Evolutionary conservation across 1,140 invertebrate genomes (phyloP), one percentile per base, ranked within the genome.

Genomic region (Aphaenogaster floridana): DNA sequence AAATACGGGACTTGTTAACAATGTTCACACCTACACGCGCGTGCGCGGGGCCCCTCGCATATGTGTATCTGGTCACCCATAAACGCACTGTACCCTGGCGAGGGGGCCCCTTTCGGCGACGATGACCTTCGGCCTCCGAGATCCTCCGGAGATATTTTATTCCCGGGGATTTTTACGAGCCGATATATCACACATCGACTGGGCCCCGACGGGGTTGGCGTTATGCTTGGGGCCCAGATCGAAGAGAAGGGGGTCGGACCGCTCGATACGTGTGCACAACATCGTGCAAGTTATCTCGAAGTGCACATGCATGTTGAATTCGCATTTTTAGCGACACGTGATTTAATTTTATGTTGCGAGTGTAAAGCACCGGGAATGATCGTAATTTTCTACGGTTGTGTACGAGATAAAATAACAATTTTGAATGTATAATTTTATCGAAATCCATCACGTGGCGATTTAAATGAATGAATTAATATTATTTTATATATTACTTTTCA

Each of bases 1-100:
- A 95, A 94, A 94, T 95, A 95, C 94, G 93, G 88, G 93, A 95
- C 94, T 95, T 95, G 95, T 95, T 95, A 95, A 95, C 93, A 95
- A 94, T 95, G 95, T 95, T 95, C 94, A 94, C 95, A 95, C 95
- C 94, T 95, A 91, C 66, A 85, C 86, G 84, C 85, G 88, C 89
- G 88, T 86, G 63, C 87, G 80, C 68, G 86, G 87, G 80, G 77
- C 87, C 79, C 81, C 52, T 71, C 63, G 86, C 86, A 54, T 89
- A 88, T 71, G 68, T 88, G 86, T 87, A 90, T 54, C 76, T 87
- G 88, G 88, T 91, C 91, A 92, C 88, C 90, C 78, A 92, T 92
- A 89, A 90, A 91, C 69, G 88, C 64, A 72, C 11, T 64, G 76
- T 87, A 50, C 77, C 80, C 66, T 71, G 74, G 80, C 88, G 72